Percentiles rank a stretch among this genome's conserved stretches.
Conservation (phyloP, 2,797 vertebrate genomes). For the Mustela erminea region DNA sequence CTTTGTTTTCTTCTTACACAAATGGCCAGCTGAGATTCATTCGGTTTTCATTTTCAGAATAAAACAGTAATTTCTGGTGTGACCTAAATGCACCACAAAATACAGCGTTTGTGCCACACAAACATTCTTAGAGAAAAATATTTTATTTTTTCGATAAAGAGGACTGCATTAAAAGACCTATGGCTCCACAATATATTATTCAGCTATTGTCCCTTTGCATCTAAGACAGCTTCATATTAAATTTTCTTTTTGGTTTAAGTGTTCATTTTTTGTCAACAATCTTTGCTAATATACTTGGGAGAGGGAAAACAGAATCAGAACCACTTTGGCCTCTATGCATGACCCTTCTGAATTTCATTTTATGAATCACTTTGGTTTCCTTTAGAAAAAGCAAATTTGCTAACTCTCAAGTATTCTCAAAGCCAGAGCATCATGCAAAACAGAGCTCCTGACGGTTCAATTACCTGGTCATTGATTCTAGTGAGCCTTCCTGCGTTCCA, state of each 20-base stretch:
- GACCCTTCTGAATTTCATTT: constrained; percentile 47
- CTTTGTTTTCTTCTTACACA: constrained; percentile 54
- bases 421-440: constrained; percentile 37
- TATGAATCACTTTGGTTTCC: constrained; percentile 23
- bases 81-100: constrained; percentile 58
- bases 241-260: constrained; percentile 58
- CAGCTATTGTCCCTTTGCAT: constrained; percentile 44
- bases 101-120: neutral
- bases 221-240: constrained; percentile 42
- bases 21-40: neutral
- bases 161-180: constrained; percentile 48
- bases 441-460: neutral
- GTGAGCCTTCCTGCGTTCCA: neutral
- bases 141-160: constrained; percentile 54
- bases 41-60: constrained; percentile 74
- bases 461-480: neutral
- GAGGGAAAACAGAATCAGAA: constrained; percentile 37
- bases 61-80: constrained; percentile 77
- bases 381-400: constrained; percentile 64
- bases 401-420: constrained; percentile 36
- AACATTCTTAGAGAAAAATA: constrained; percentile 53
- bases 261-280: constrained; percentile 58
- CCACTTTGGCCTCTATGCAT: neutral
- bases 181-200: neutral
- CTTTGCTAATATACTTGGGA: neutral